These are phyloP conservation scores for Dissostichus mawsoni DNA, from an alignment of 2,113 vertebrate genomes.

Conservation along the genomic window DNA sequence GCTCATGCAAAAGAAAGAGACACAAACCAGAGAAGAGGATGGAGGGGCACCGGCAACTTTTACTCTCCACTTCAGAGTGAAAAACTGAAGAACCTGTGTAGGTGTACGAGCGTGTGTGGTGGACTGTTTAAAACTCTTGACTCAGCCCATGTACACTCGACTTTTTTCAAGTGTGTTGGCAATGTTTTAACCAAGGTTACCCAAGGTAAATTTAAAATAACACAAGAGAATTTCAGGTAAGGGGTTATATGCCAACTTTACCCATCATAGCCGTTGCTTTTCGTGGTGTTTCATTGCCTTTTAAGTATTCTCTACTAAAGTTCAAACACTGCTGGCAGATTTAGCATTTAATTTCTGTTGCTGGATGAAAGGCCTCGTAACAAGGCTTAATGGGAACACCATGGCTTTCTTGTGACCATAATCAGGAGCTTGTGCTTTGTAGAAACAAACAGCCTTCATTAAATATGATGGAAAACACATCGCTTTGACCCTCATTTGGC, in stretches of 20 bases:
- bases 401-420: conserved; percentile 76
- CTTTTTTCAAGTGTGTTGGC: conserved; percentile 26
- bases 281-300: conserved; percentile 6
- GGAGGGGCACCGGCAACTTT: conserved; percentile 25
- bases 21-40: conserved; percentile 31
- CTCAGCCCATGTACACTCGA: conserved; percentile 23
- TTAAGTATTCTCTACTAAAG: conserved; percentile 14
- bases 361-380: conserved; percentile 68
- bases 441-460: conserved; percentile 71
- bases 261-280: background rate
- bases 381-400: conserved; percentile 68
- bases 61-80: conserved; percentile 35
- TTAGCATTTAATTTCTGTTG: conserved; percentile 31
- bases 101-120: conserved; percentile 12
- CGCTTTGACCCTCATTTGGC: conserved; percentile 61
- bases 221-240: background rate
- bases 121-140: conserved; percentile 50
- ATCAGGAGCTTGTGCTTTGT: conserved; percentile 73
- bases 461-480: conserved; percentile 68
- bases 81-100: conserved; percentile 37
- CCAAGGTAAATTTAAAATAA: conserved; percentile 15
- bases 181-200: conserved; percentile 31
- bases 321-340: conserved; percentile 34
- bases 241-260: background rate
- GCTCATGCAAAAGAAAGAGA: conserved; percentile 42